Evolutionary conservation across 2,113 vertebrate genomes (phyloP).

Genomic region (Cnemophilus loriae): DNA sequence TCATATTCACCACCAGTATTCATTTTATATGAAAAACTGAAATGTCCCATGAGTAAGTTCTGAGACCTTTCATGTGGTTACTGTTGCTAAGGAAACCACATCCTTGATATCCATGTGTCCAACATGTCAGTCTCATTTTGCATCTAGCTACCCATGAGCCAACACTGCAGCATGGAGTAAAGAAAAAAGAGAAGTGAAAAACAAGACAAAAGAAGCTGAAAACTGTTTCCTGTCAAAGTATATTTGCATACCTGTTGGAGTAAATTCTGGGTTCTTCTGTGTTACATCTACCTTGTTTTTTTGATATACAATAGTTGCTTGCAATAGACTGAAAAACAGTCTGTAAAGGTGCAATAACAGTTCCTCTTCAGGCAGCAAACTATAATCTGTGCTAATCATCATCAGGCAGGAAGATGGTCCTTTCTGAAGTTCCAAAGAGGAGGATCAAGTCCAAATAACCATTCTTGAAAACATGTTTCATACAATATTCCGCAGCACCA

Average conservation of each 20-base stretch:
- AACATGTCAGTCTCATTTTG: constrained; percentile 74
- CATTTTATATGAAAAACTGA: constrained; percentile 71
- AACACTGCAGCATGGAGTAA: constrained; percentile 34
- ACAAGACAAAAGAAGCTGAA: constrained; percentile 31
- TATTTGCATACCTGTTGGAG: constrained; percentile 15
- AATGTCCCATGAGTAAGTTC: constrained; percentile 76
- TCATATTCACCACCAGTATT: constrained; percentile 63
- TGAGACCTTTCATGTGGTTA: constrained; percentile 72
- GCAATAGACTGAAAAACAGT: not conserved
- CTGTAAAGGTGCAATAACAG: not conserved
- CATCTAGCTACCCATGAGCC: constrained; percentile 61
- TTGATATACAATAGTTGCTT: not conserved
- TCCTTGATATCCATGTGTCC: constrained; percentile 76
- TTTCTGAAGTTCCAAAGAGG: not conserved
- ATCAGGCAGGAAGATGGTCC: not conserved
- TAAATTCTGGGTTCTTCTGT: not conserved
- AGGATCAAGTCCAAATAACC: not conserved
- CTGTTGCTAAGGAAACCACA: constrained; percentile 79
- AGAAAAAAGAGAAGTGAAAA: constrained; percentile 42
- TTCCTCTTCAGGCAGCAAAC: not conserved
- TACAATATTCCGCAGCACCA: not conserved
- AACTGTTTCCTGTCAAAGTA: constrained; percentile 24
- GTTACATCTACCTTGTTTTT: not conserved
- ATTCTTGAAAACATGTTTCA: not conserved
- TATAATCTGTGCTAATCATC: not conserved